Percentiles rank a stretch among this genome's conserved stretches.
phyloP scores from a whole-genome alignment of 2,113 vertebrate genomes.

The Tenebrosternarchus preto region DNA sequence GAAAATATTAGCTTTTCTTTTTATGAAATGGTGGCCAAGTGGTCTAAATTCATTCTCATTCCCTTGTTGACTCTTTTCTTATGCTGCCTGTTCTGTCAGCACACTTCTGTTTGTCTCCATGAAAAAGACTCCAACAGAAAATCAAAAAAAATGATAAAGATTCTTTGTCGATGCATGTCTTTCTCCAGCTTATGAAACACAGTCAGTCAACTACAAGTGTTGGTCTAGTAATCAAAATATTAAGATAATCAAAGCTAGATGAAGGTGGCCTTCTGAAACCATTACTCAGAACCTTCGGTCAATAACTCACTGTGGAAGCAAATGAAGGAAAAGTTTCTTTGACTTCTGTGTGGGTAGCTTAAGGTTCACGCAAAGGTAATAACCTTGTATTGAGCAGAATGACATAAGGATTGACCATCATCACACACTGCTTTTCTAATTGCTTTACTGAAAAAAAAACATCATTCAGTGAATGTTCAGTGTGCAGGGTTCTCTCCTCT shows the following conservation, averaged over 20 bases:
- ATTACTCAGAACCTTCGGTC: constrained; percentile 13
- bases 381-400: constrained; percentile 34
- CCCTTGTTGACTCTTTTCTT: not conserved
- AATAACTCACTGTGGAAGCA: constrained; percentile 26
- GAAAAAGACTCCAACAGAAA: not conserved
- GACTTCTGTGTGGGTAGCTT: constrained; percentile 33
- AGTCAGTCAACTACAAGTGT: not conserved
- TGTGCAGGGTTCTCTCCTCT: constrained; percentile 6
- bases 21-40: too few relatives aligned
- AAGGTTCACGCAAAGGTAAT: constrained; percentile 28
- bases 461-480: constrained; percentile 2
- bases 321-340: constrained; percentile 34
- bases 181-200: not conserved
- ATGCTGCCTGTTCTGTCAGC: not conserved
- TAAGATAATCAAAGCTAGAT: not conserved
- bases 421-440: constrained; percentile 24
- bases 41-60: not conserved
- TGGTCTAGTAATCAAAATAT: not conserved
- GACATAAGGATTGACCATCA: constrained; percentile 14
- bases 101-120: not conserved
- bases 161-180: not conserved
- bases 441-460: constrained; percentile 26
- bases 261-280: not conserved
- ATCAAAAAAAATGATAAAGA: not conserved
- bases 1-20: too few relatives aligned